These are phyloP conservation scores for Empidonax alnorum DNA, from an alignment of 2,113 vertebrate species.

Conservation along the genomic window DNA sequence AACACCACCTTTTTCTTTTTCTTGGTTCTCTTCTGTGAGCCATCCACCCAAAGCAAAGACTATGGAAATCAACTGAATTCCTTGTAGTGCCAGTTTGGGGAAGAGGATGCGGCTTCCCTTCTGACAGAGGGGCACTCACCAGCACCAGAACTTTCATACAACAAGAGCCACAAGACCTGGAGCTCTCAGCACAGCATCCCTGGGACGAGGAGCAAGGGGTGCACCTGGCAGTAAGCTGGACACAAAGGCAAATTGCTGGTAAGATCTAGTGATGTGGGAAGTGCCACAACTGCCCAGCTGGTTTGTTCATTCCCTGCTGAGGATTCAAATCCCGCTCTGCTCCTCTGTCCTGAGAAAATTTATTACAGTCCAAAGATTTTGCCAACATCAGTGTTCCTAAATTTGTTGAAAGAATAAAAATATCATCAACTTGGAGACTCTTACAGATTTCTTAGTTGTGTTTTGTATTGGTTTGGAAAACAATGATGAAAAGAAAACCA, in stretches of 20 bases:
- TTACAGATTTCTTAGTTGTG: background rate
- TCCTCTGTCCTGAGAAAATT: background rate
- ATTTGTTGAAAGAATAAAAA: background rate
- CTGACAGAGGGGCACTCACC: no score
- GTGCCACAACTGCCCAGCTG: background rate
- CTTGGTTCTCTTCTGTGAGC: background rate
- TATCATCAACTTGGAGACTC: background rate
- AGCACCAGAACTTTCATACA: background rate
- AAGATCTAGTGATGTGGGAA: background rate
- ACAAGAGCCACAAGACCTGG: background rate
- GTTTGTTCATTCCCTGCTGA: background rate
- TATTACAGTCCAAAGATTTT: background rate
- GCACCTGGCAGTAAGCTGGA: background rate
- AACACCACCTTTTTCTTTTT: background rate
- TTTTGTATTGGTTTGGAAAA: background rate
- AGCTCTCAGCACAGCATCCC: background rate
- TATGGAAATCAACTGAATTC: background rate
- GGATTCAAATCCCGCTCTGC: background rate
- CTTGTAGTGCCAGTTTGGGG: background rate
- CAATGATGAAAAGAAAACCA: background rate
- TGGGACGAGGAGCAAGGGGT: background rate
- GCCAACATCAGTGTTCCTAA: background rate
- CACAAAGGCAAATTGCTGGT: background rate
- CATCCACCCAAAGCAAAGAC: background rate
- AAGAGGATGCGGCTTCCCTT: background rate